Evolutionary conservation across 2,113 vertebrate genomes (phyloP).

Genomic region (Eretmochelys imbricata): DNA sequence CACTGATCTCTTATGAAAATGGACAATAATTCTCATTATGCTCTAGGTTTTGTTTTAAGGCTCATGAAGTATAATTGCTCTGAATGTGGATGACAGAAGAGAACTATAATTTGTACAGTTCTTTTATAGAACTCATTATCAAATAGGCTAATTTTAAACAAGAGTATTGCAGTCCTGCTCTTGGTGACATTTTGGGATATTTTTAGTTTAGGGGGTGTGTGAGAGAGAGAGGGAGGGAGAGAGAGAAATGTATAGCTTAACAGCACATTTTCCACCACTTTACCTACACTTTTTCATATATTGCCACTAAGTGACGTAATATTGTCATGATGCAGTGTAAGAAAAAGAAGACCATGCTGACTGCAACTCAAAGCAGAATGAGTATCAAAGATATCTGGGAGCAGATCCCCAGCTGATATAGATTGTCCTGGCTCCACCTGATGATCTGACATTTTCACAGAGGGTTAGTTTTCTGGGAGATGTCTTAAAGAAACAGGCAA

Average conservation of each 20-base stretch:
- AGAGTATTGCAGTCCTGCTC: neutral
- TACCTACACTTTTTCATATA: neutral
- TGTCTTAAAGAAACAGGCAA: neutral
- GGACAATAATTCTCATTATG: neutral
- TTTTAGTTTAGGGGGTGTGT: neutral
- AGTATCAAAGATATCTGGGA: neutral
- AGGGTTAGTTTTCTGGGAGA: neutral
- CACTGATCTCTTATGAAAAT: neutral
- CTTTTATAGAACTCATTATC: neutral
- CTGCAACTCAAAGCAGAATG: neutral
- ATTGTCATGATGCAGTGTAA: neutral
- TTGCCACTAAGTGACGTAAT: neutral
- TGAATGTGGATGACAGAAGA: neutral
- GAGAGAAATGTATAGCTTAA: neutral
- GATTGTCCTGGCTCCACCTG: neutral
- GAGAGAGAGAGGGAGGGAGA: neutral
- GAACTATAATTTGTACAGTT: accelerated
- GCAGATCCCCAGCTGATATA: accelerated
- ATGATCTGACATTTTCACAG: neutral
- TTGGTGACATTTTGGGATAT: neutral
- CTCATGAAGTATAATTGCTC: neutral
- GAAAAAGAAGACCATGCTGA: neutral
- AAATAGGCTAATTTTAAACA: neutral
- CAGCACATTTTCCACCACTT: neutral
- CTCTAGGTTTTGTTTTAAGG: neutral